A percentile compares a stretch with the other conserved stretches of the same genome.
Evolutionary conservation across 1,140 invertebrate species (phyloP).

Genomic region (Drosophila bifasciata): DNA sequence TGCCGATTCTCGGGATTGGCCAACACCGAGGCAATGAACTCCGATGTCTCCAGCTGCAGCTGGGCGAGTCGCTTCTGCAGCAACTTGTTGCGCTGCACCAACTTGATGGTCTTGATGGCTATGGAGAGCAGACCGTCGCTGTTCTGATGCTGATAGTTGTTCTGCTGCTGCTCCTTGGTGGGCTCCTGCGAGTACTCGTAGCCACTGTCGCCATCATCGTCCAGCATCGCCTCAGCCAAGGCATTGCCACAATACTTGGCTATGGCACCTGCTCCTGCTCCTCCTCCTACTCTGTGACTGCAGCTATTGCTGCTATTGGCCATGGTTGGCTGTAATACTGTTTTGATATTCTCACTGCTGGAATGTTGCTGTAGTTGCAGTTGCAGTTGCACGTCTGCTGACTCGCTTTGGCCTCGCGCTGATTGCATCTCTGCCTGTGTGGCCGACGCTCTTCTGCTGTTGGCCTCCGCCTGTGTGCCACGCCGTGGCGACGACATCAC

Average conservation of each 20-base stretch:
- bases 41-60: slow-evolving; percentile 74
- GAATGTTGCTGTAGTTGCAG: slow-evolving; percentile 41
- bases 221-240: slow-evolving; percentile 25
- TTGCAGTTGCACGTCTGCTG: slow-evolving; percentile 2
- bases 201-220: slow-evolving; percentile 56
- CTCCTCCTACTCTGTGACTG: slow-evolving; percentile 1
- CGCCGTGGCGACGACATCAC: slow-evolving; percentile 8
- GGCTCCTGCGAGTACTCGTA: slow-evolving; percentile 49
- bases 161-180: slow-evolving; percentile 29
- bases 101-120: slow-evolving; percentile 75
- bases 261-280: neutral
- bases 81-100: slow-evolving; percentile 80
- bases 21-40: slow-evolving; percentile 79
- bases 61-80: slow-evolving; percentile 71
- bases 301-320: slow-evolving; percentile 29
- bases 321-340: slow-evolving; percentile 70
- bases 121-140: slow-evolving; percentile 68
- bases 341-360: slow-evolving; percentile 54
- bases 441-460: slow-evolving; percentile 11
- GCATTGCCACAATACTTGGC: slow-evolving; percentile 45
- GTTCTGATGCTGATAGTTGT: slow-evolving; percentile 35
- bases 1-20: slow-evolving; percentile 79
- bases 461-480: neutral
- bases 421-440: slow-evolving; percentile 16
- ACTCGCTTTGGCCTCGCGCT: slow-evolving; percentile 9